Percentiles rank a stretch among this genome's conserved stretches.
Evolutionary conservation across 2,113 vertebrate species (phyloP).

Genomic region (Corythaeola cristata): DNA sequence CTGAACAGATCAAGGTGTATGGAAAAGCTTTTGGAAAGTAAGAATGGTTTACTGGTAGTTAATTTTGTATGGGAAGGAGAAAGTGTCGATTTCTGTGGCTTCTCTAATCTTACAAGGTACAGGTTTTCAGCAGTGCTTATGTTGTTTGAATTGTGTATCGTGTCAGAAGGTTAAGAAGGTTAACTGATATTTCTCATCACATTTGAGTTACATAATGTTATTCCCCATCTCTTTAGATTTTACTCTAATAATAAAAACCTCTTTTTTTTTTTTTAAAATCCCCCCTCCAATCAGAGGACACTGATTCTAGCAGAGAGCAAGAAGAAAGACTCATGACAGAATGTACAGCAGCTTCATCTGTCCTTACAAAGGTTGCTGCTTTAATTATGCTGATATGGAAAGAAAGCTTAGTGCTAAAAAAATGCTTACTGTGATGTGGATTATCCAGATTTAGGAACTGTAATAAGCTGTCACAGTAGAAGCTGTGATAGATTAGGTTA

Average conservation of each 20-base stretch:
- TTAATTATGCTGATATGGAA: neutral
- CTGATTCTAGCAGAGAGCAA: neutral
- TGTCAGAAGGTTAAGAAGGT: neutral
- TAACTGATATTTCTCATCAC: too few species aligned
- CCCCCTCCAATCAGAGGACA: neutral
- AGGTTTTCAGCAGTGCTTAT: neutral
- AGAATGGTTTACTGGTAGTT: neutral
- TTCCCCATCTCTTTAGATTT: neutral
- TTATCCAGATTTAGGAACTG: constrained; percentile 50
- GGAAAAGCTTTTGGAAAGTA: neutral
- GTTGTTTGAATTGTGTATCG: neutral
- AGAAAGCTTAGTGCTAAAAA: constrained; percentile 24
- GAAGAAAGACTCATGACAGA: neutral
- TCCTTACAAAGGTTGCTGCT: neutral
- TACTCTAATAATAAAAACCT: neutral
- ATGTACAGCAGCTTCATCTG: neutral
- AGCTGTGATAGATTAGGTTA: neutral
- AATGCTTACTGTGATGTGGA: neutral
- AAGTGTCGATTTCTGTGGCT: neutral
- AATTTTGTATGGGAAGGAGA: neutral
- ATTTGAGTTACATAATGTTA: too few species aligned
- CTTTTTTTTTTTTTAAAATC: neutral
- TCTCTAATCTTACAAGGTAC: neutral
- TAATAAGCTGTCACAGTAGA: neutral
- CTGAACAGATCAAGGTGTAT: neutral